phyloP scores from a whole-genome alignment of 2,888 invertebrate species.

The Ashinkailepas kermadecensis region DNA sequence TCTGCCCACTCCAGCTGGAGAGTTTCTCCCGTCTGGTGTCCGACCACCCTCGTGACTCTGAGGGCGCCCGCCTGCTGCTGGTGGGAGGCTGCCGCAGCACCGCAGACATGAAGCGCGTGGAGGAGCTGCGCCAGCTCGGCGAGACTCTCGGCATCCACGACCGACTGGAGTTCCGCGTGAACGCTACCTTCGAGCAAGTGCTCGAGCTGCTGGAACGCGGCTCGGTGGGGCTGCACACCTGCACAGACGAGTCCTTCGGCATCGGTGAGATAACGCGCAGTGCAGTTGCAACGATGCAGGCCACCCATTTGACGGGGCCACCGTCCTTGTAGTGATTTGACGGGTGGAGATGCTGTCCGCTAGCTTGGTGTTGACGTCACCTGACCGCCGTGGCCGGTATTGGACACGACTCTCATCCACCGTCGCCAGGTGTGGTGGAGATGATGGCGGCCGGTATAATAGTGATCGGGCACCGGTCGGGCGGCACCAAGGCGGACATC shows the following conservation, averaged over 20 bases:
- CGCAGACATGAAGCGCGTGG: slow-evolving; percentile 71
- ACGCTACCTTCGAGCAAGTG: slow-evolving; percentile 73
- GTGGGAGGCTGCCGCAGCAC: slow-evolving; percentile 85
- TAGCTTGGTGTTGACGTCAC: too few relatives aligned
- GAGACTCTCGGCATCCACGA: slow-evolving; percentile 74
- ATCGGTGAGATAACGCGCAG: slow-evolving; percentile 55
- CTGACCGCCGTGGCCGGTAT: too few relatives aligned
- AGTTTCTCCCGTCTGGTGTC: slow-evolving; percentile 38
- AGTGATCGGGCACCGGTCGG: slow-evolving; percentile 86
- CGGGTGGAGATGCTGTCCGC: too few relatives aligned
- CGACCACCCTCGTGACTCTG: background rate
- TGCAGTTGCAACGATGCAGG: too few relatives aligned
- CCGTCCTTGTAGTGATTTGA: too few relatives aligned
- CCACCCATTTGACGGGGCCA: too few relatives aligned
- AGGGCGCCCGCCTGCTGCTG: slow-evolving; percentile 53
- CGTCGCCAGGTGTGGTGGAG: slow-evolving; percentile 62
- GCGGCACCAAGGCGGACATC: slow-evolving; percentile 86
- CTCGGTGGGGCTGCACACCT: slow-evolving; percentile 85
- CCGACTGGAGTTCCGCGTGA: slow-evolving; percentile 80
- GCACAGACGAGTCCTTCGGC: slow-evolving; percentile 99
- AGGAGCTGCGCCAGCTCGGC: slow-evolving; percentile 70
- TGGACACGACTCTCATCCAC: background rate
- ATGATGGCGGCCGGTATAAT: slow-evolving; percentile 95
- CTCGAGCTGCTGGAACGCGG: slow-evolving; percentile 58
- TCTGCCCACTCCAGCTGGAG: slow-evolving; percentile 43